Conservation (phyloP, 92 coral and sea anemone genomes). For the Isaurus tuberculatus region DNA sequence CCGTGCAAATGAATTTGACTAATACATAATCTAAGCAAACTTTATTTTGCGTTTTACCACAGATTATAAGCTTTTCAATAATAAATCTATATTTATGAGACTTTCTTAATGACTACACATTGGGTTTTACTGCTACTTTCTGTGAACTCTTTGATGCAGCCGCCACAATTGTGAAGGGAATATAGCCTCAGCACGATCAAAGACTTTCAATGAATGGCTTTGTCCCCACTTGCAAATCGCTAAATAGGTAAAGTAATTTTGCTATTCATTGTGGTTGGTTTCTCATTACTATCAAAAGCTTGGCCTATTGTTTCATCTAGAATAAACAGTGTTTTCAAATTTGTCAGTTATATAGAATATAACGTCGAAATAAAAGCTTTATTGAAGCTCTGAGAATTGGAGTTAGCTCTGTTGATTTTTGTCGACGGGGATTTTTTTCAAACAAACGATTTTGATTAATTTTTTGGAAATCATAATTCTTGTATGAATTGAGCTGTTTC, state of each 20-base stretch:
- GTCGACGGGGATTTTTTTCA: not conserved
- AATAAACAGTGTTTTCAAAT: constrained; percentile 79
- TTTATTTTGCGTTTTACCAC: constrained; percentile 30
- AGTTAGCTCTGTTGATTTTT: constrained; percentile 17
- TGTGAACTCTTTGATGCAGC: constrained; percentile 71
- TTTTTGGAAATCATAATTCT: not conserved
- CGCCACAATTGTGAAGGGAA: constrained; percentile 68
- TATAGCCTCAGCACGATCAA: constrained; percentile 67
- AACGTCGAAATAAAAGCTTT: constrained; percentile 54
- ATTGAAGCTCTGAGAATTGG: constrained; percentile 48
- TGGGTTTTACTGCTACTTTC: constrained; percentile 54
- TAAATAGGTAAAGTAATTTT: constrained; percentile 82
- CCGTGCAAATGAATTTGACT: constrained; percentile 24
- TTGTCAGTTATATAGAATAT: constrained; percentile 69
- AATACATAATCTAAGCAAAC: constrained; percentile 32
- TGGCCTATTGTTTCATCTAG: constrained; percentile 54
- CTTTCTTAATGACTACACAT: constrained; percentile 58
- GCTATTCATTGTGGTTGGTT: constrained; percentile 75
- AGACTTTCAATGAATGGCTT: constrained; percentile 62
- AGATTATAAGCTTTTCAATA: constrained; percentile 31
- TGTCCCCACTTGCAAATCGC: constrained; percentile 69
- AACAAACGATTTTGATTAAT: not conserved
- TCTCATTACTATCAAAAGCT: constrained; percentile 81
- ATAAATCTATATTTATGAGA: constrained; percentile 40
- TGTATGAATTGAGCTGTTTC: not conserved